phyloP scores from a whole-genome alignment of 2,888 invertebrate genomes.

The Erebia palarica region DNA sequence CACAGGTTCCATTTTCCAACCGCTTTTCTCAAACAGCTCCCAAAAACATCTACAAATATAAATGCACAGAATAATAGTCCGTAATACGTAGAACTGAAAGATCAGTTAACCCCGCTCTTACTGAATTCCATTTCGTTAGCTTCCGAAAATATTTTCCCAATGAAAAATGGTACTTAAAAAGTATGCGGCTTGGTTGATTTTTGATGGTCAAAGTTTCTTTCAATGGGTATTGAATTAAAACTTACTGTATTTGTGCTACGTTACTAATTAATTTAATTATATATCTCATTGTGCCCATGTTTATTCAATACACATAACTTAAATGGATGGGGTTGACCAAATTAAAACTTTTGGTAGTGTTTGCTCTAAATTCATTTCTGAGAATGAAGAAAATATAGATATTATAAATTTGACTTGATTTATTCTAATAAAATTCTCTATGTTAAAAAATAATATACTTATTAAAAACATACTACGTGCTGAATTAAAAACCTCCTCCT shows the following conservation, averaged over 20 bases:
- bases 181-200: slow-evolving; percentile 64
- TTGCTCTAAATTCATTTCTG: background rate
- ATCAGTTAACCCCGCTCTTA: slow-evolving; percentile 55
- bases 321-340: slow-evolving; percentile 47
- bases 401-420: background rate
- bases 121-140: slow-evolving; percentile 70
- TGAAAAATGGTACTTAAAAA: slow-evolving; percentile 71
- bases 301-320: slow-evolving; percentile 68
- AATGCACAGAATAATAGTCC: slow-evolving; percentile 58
- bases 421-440: background rate
- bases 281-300: slow-evolving; percentile 69
- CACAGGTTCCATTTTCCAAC: slow-evolving; percentile 55
- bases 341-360: slow-evolving; percentile 24
- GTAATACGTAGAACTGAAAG: slow-evolving; percentile 54
- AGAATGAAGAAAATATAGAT: background rate
- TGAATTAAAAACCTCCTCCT: background rate
- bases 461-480: too few relatives aligned
- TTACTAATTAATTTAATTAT: slow-evolving; percentile 79
- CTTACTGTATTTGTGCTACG: slow-evolving; percentile 74
- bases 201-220: slow-evolving; percentile 58
- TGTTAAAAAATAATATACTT: too few relatives aligned
- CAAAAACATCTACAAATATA: slow-evolving; percentile 67
- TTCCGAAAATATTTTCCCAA: slow-evolving; percentile 70
- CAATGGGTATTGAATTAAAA: slow-evolving; percentile 79
- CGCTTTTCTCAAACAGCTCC: slow-evolving; percentile 58